Conservation (phyloP, 2,797 vertebrate species). For the Rhabdomys pumilio region DNA sequence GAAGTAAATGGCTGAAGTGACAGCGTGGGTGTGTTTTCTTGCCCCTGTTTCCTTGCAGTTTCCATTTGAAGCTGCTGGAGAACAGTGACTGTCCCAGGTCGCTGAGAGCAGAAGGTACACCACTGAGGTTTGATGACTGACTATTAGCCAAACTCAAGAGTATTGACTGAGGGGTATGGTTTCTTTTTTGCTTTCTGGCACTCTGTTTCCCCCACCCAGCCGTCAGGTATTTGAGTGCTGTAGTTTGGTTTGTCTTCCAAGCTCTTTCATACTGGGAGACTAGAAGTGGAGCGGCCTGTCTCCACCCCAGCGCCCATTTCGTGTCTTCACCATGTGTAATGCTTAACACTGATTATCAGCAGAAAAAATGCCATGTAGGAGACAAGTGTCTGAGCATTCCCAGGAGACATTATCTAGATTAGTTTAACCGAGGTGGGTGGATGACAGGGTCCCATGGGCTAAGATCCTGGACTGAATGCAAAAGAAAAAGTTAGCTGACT, state of each 20-base stretch:
- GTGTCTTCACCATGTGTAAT: neutral
- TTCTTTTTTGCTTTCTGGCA: neutral
- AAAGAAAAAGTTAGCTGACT: neutral
- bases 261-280: neutral
- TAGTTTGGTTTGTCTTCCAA: neutral
- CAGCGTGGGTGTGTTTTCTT: neutral
- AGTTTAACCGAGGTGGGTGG: neutral
- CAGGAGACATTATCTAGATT: neutral
- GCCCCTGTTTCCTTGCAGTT: neutral
- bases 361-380: neutral
- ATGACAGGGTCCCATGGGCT: neutral
- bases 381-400: neutral
- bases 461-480: neutral
- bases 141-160: neutral
- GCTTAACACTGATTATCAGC: neutral
- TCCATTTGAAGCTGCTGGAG: neutral
- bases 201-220: neutral
- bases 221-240: accelerated
- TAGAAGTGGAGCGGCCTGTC: neutral
- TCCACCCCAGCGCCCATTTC: neutral
- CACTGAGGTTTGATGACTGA: neutral
- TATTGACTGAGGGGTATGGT: no score
- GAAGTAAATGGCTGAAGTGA: neutral
- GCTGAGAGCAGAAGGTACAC: neutral
- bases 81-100: neutral